Conservation (phyloP, 1,140 invertebrate genomes). For the Sycophaga agraensis region DNA sequence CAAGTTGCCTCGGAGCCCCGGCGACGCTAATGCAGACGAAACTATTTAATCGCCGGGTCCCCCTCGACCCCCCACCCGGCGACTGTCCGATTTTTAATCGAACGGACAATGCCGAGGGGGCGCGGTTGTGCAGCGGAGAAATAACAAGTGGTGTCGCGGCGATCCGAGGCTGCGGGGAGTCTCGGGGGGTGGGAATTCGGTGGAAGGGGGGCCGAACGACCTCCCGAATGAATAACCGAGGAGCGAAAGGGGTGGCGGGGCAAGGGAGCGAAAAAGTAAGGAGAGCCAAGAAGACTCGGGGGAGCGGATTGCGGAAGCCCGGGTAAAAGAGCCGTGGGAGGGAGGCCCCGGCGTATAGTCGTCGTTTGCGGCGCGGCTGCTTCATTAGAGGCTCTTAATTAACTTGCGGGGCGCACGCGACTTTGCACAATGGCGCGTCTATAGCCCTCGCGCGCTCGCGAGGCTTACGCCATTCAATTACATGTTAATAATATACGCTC, state of each 20-base stretch:
- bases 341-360: constrained; percentile 39
- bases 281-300: neutral
- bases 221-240: neutral
- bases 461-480: constrained; percentile 51
- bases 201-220: neutral
- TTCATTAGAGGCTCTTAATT: constrained; percentile 57
- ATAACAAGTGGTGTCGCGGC: no score
- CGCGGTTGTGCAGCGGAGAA: no score
- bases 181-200: neutral
- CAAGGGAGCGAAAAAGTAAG: neutral
- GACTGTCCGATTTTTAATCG: no score
- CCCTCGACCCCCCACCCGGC: no score
- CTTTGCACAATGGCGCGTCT: constrained; percentile 48
- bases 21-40: no score
- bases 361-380: constrained; percentile 52
- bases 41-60: no score
- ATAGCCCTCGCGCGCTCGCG: constrained; percentile 33
- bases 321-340: no score
- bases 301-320: constrained; percentile 4
- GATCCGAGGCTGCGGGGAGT: neutral
- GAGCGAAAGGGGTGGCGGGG: neutral
- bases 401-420: constrained; percentile 54
- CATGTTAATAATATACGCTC: constrained; percentile 53
- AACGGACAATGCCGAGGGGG: no score
- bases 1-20: constrained; percentile 14